phyloP scores from a whole-genome alignment of 2,113 vertebrate genomes.

The Gymnobelideus leadbeateri region DNA sequence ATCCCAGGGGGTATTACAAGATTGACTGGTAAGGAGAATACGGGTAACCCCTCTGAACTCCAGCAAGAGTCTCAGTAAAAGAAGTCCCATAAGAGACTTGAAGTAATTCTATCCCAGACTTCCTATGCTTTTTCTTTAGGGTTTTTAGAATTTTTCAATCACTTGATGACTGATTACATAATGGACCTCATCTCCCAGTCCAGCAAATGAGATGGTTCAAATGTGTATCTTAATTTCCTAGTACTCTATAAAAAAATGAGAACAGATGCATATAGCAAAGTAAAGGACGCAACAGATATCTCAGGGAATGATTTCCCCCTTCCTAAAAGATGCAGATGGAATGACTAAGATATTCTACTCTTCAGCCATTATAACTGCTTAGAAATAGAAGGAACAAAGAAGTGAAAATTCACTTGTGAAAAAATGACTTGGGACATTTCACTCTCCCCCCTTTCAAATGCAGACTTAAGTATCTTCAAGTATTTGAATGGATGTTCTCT shows the following conservation, averaged over 20 bases:
- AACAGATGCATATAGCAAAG: constrained; percentile 15
- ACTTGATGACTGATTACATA: constrained; percentile 46
- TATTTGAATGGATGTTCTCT: not conserved
- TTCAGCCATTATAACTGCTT: constrained; percentile 20
- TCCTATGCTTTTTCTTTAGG: constrained; percentile 17
- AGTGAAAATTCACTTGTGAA: constrained; percentile 50
- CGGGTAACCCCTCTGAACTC: not conserved
- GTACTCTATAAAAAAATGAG: constrained; percentile 67
- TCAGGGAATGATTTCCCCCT: not conserved
- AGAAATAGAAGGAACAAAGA: not conserved
- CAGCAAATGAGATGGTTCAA: constrained; percentile 41
- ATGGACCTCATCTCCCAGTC: constrained; percentile 57
- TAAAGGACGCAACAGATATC: constrained; percentile 33
- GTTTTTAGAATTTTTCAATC: constrained; percentile 39
- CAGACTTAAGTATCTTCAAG: not conserved
- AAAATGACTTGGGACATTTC: constrained; percentile 22
- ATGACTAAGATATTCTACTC: constrained; percentile 15
- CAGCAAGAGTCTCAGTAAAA: not conserved
- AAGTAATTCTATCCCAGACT: not conserved
- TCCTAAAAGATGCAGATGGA: constrained; percentile 19
- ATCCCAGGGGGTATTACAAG: not conserved
- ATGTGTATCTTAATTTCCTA: constrained; percentile 40
- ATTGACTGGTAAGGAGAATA: constrained; percentile 1
- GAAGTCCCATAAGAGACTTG: constrained; percentile 9
- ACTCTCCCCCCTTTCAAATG: not conserved